These are phyloP conservation scores for Corythoichthys haematopterus DNA, from an alignment of 2,113 vertebrate genomes.

Conservation along the genomic window DNA sequence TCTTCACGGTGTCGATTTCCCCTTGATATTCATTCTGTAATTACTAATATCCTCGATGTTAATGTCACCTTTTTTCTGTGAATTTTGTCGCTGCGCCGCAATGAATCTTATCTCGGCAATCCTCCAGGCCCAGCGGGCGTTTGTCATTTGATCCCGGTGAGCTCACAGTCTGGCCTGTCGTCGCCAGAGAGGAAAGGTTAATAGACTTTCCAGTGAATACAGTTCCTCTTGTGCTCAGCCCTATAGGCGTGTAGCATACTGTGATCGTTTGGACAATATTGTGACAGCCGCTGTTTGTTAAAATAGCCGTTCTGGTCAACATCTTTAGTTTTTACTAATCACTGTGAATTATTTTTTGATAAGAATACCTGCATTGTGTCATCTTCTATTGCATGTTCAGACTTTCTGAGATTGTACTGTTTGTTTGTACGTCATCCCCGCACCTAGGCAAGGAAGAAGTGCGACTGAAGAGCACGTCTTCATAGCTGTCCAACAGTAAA, in stretches of 20 bases:
- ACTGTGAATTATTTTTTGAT: conserved; percentile 6
- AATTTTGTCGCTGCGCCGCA: conserved; percentile 45
- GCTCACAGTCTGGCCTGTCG: conserved; percentile 40
- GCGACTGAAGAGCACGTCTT: conserved; percentile 60
- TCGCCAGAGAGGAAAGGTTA: conserved; percentile 49
- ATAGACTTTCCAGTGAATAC: conserved; percentile 36
- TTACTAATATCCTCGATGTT: conserved; percentile 50
- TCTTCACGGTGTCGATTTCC: conserved; percentile 48
- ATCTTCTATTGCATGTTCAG: conserved; percentile 4
- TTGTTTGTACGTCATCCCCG: conserved; percentile 20
- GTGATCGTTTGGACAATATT: conserved; percentile 55
- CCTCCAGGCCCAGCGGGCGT: conserved; percentile 39
- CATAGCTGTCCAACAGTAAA: conserved; percentile 70
- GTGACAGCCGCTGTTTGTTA: conserved; percentile 55
- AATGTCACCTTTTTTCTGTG: conserved; percentile 48
- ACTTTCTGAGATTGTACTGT: not conserved
- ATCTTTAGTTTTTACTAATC: conserved; percentile 2
- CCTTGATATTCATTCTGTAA: conserved; percentile 44
- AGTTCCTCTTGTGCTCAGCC: conserved; percentile 45
- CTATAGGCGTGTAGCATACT: conserved; percentile 21
- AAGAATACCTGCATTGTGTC: not conserved
- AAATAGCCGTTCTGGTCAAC: conserved; percentile 13
- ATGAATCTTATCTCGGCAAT: conserved; percentile 56
- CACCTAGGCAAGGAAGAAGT: conserved; percentile 11
- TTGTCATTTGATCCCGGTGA: conserved; percentile 57